Conservation (phyloP, 2,888 invertebrate species). For the Drosophila limbata region DNA sequence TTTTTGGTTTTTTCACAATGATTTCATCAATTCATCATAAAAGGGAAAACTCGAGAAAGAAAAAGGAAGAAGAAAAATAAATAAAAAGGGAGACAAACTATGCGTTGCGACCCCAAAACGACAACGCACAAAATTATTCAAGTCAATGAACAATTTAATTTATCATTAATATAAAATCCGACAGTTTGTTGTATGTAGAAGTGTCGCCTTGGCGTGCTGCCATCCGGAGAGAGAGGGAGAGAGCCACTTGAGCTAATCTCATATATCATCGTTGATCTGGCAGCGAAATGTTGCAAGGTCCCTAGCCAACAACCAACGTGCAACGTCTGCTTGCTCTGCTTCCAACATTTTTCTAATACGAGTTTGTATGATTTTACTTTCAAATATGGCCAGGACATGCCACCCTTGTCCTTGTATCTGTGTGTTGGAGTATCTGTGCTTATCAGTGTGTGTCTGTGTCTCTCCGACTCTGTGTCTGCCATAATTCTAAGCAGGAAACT, state of each 20-base stretch:
- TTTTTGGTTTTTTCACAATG: conserved; percentile 25
- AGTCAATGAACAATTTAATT: conserved; percentile 82
- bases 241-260: conserved; percentile 77
- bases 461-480: conserved; percentile 50
- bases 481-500: conserved; percentile 76
- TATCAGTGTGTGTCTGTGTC: conserved; percentile 6
- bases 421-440: conserved; percentile 8
- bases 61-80: not conserved
- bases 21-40: conserved; percentile 71
- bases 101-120: conserved; percentile 60
- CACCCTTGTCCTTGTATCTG: conserved; percentile 23
- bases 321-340: conserved; percentile 40
- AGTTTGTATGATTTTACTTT: conserved; percentile 75
- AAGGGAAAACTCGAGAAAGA: conserved; percentile 4
- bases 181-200: conserved; percentile 62
- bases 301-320: conserved; percentile 1
- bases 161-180: conserved; percentile 81
- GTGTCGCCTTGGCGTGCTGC: conserved; percentile 77
- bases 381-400: conserved; percentile 63
- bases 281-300: conserved; percentile 32
- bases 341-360: conserved; percentile 65
- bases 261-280: conserved; percentile 76
- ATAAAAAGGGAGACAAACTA: conserved; percentile 50
- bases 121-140: conserved; percentile 79
- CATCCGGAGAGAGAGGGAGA: conserved; percentile 27